Evolutionary conservation across 1,140 invertebrate genomes (phyloP).

Genomic region (Lordiphosa clarofinis): DNA sequence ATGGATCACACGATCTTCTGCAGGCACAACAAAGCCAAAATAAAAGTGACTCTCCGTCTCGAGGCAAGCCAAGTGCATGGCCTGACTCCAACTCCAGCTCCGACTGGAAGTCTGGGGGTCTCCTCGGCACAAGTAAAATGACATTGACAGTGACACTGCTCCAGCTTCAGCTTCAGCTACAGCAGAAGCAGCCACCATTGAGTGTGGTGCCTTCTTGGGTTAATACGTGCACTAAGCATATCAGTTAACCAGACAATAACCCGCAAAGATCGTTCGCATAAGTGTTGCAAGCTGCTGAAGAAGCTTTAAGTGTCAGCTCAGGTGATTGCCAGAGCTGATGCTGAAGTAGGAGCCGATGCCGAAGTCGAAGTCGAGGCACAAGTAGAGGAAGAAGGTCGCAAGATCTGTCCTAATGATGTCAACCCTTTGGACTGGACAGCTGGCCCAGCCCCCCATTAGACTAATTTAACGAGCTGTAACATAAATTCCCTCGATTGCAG

Average conservation of each 20-base stretch:
- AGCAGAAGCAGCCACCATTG: conserved; percentile 31
- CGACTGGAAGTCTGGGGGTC: conserved; percentile 13
- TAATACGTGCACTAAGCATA: conserved; percentile 76
- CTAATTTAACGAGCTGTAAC: conserved; percentile 75
- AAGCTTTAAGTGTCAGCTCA: conserved; percentile 75
- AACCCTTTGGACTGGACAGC: conserved; percentile 42
- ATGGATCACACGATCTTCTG: conserved; percentile 73
- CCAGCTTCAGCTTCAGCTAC: conserved; percentile 38
- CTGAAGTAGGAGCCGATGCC: conserved; percentile 25
- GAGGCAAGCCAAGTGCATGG: conserved; percentile 59
- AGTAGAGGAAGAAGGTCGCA: conserved; percentile 5
- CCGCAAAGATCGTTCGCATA: conserved; percentile 61
- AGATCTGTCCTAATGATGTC: conserved; percentile 53
- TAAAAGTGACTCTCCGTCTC: conserved; percentile 34
- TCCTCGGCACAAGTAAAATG: conserved; percentile 55
- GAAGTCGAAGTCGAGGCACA: conserved; percentile 10
- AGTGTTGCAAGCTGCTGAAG: conserved; percentile 74
- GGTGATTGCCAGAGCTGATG: conserved; percentile 49
- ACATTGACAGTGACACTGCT: conserved; percentile 76
- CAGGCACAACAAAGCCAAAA: conserved; percentile 11
- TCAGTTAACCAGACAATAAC: conserved; percentile 74
- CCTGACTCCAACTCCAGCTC: conserved; percentile 22
- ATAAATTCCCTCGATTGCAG: conserved; percentile 59
- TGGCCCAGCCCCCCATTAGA: conserved; percentile 57
- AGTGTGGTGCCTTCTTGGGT: conserved; percentile 46